A percentile compares a stretch with the other conserved stretches of the same genome.
Evolutionary conservation across 2,888 invertebrate species (phyloP).

Genomic region (Mesorhabditis belari): DNA sequence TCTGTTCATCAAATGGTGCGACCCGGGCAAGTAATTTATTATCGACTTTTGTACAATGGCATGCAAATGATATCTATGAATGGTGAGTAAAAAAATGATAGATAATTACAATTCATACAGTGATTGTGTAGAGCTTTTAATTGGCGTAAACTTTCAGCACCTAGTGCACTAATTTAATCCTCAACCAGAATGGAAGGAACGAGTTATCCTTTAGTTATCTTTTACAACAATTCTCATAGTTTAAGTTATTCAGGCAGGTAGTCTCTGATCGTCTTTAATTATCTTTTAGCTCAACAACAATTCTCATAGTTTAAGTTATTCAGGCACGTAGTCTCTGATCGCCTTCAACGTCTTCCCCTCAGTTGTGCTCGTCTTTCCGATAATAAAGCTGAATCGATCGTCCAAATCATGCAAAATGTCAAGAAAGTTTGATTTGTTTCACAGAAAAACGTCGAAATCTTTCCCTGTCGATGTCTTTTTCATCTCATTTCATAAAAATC

Average conservation of each 20-base stretch:
- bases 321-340: not conserved
- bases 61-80: slow-evolving; percentile 20
- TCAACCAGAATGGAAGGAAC: too few species aligned
- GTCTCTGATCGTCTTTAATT: not conserved
- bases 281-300: not conserved
- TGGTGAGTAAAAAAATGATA: not conserved
- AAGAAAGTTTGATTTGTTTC: not conserved
- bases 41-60: slow-evolving; percentile 43
- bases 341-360: not conserved
- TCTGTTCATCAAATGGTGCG: slow-evolving; percentile 32
- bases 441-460: not conserved
- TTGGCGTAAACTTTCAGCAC: too few species aligned
- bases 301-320: not conserved
- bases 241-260: not conserved
- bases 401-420: not conserved
- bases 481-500: too few species aligned
- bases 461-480: too few species aligned
- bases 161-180: too few species aligned
- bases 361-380: not conserved
- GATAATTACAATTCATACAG: too few species aligned
- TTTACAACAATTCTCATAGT: not conserved
- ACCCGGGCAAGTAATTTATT: slow-evolving; percentile 32
- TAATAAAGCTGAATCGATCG: not conserved
- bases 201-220: not conserved
- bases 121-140: too few species aligned